These are phyloP conservation scores for Nasua narica DNA, from an alignment of 2,797 vertebrate species.

Conservation along the genomic window DNA sequence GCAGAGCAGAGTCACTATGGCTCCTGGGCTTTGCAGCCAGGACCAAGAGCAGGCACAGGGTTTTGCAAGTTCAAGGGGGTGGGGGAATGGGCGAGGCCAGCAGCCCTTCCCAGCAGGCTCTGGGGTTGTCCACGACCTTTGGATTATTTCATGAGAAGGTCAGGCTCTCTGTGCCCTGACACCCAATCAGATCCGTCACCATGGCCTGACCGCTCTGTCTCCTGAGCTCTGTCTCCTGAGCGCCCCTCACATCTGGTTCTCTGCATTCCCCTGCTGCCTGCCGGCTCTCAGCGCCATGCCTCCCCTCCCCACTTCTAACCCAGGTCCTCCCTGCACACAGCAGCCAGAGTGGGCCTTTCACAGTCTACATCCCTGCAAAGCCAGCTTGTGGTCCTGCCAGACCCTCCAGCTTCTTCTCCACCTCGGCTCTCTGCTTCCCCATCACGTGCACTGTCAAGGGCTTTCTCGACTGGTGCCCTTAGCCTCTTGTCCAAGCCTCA, in stretches of 20 bases:
- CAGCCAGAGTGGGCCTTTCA: not conserved
- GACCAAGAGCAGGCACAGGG: not conserved
- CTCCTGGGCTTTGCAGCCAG: not conserved
- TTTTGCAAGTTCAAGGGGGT: not conserved
- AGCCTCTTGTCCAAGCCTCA: not conserved
- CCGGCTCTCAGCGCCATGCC: fast-evolving
- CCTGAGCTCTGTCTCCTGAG: not conserved
- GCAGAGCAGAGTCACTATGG: not conserved
- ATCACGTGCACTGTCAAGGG: not conserved
- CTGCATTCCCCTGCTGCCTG: not conserved
- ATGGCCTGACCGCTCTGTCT: not conserved
- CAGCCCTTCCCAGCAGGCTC: not conserved
- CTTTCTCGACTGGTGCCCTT: not conserved
- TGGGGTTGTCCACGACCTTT: not conserved
- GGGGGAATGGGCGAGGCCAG: not conserved
- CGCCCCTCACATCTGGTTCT: not conserved
- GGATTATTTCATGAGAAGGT: not conserved
- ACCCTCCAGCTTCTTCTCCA: not conserved
- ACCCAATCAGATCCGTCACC: not conserved
- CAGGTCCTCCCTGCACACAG: not conserved
- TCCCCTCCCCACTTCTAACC: not conserved
- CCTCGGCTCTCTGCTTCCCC: too few species aligned
- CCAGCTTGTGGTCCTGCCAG: fast-evolving
- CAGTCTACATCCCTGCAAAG: not conserved
- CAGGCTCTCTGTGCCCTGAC: fast-evolving